Percentiles rank a stretch among this genome's conserved stretches.
Conservation (phyloP, 2,113 vertebrate species). For the Scatophagus argus region DNA sequence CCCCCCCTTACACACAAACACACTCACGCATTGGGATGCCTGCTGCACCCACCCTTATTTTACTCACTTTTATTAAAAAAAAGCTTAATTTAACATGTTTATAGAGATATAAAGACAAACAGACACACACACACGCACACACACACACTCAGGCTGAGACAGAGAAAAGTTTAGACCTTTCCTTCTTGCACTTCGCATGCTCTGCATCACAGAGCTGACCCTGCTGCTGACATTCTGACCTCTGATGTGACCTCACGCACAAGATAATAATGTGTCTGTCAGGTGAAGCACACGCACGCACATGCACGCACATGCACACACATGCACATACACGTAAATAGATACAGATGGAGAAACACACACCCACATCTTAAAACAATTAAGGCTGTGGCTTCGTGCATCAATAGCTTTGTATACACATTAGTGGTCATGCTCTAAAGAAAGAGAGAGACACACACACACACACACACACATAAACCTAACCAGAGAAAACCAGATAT, state of each 20-base stretch:
- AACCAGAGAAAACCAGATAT: background rate
- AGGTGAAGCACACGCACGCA: background rate
- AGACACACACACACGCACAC: background rate
- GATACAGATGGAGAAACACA: background rate
- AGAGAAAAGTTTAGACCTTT: background rate
- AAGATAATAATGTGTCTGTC: slow-evolving; percentile 12
- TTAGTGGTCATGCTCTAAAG: background rate
- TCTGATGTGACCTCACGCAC: background rate
- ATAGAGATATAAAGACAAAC: background rate
- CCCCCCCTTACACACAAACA: slow-evolving; percentile 8
- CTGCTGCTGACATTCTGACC: slow-evolving; percentile 40
- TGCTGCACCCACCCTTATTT: background rate
- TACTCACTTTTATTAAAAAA: background rate
- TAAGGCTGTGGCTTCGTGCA: background rate
- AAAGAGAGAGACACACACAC: background rate
- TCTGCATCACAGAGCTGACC: slow-evolving; percentile 44
- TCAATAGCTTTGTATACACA: background rate
- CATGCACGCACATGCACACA: background rate
- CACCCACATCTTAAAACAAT: slow-evolving; percentile 13
- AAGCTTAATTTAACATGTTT: background rate
- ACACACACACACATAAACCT: background rate
- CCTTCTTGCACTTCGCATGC: background rate
- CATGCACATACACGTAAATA: background rate
- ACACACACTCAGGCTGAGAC: background rate
- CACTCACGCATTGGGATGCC: background rate